These are phyloP conservation scores for Chironomus tentans DNA, from an alignment of 2,888 invertebrate species.

Conservation along the genomic window DNA sequence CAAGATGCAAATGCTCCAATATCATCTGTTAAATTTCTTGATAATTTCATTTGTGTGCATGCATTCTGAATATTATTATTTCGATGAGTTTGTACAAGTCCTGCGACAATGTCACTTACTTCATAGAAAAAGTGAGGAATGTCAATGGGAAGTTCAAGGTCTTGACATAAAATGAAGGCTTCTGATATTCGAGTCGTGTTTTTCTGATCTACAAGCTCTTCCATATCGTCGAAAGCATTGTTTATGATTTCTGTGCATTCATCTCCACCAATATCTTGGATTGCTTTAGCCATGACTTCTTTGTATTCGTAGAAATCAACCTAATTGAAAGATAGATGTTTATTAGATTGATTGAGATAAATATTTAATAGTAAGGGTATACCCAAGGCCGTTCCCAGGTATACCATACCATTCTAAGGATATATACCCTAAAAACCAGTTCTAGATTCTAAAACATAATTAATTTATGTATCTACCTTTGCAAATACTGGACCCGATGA, in stretches of 20 bases:
- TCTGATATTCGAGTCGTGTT: background rate
- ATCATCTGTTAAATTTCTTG: background rate
- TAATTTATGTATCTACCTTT: constrained; percentile 5
- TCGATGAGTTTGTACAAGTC: constrained; percentile 25
- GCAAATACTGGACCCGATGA: constrained; percentile 50
- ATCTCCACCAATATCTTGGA: constrained; percentile 24
- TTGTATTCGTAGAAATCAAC: constrained; percentile 27
- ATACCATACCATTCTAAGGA: no score
- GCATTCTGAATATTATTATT: background rate
- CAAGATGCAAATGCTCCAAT: background rate
- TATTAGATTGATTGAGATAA: background rate
- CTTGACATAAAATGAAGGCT: constrained; percentile 25
- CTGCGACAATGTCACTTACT: constrained; percentile 19
- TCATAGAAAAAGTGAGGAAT: constrained; percentile 17
- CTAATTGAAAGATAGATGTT: background rate
- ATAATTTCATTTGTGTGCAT: background rate
- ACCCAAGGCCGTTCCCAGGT: no score
- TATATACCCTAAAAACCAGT: no score
- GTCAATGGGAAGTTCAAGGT: constrained; percentile 18
- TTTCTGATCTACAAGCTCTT: constrained; percentile 7
- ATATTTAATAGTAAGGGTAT: no score
- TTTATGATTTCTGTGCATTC: constrained; percentile 22
- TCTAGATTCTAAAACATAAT: no score
- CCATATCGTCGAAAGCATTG: constrained; percentile 23
- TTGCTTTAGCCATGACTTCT: constrained; percentile 26